Conservation (phyloP, 2,113 vertebrate species). For the Brachyhypopomus occidentalis region DNA sequence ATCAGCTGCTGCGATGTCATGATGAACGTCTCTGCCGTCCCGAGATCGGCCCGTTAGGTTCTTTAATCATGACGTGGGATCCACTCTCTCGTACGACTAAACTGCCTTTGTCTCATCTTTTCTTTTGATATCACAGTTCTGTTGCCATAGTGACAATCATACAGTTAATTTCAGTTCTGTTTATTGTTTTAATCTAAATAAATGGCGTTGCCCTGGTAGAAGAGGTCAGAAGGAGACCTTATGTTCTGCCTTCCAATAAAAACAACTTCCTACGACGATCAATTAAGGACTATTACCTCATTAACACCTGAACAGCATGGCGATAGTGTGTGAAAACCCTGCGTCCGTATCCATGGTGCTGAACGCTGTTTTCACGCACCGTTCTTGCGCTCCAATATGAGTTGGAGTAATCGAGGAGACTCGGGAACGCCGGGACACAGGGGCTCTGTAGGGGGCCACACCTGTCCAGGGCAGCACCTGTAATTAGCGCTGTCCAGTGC, state of each 20-base stretch:
- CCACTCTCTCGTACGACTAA: not conserved
- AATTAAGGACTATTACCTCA: not conserved
- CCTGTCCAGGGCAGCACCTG: too few species aligned
- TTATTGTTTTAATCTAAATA: not conserved
- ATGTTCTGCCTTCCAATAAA: not conserved
- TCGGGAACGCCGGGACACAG: too few species aligned
- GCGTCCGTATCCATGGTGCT: not conserved
- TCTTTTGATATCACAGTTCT: not conserved
- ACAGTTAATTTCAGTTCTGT: not conserved
- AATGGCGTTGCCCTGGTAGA: not conserved
- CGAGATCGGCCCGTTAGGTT: not conserved
- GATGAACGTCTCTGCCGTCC: not conserved
- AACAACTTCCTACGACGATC: not conserved
- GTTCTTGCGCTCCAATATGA: not conserved
- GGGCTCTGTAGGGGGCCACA: too few species aligned
- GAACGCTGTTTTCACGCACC: not conserved
- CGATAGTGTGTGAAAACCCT: not conserved
- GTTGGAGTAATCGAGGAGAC: too few species aligned
- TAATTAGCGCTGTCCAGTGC: too few species aligned
- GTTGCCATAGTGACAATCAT: not conserved
- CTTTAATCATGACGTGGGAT: not conserved
- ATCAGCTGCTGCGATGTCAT: not conserved
- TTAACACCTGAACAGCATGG: conserved; percentile 15
- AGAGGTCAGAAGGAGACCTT: not conserved
- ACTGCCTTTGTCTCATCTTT: not conserved